Conservation (phyloP, 2,797 vertebrate genomes). For the Perodicticus potto region DNA sequence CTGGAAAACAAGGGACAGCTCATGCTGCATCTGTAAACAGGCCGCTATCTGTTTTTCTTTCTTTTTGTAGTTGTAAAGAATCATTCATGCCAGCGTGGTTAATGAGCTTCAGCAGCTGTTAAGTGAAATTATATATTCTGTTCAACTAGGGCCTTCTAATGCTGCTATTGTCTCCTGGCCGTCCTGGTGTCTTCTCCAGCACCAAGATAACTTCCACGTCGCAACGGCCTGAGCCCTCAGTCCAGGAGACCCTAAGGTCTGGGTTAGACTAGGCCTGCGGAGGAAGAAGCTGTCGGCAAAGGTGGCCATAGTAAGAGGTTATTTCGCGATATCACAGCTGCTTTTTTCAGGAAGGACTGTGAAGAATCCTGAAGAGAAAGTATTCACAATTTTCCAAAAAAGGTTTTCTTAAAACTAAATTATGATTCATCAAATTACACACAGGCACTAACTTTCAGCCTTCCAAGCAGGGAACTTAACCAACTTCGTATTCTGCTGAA, state of each 20-base stretch:
- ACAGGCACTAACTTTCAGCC: constrained; percentile 19
- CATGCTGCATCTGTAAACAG: constrained; percentile 77
- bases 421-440: neutral
- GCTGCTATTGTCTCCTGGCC: constrained; percentile 63
- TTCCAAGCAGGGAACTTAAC: constrained; percentile 12
- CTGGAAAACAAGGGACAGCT: constrained; percentile 66
- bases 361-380: neutral
- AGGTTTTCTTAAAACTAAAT: constrained; percentile 35
- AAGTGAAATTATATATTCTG: constrained; percentile 76
- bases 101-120: constrained; percentile 82
- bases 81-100: constrained; percentile 78
- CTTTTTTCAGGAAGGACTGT: constrained; percentile 37
- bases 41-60: constrained; percentile 68
- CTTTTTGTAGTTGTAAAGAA: constrained; percentile 73
- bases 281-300: constrained; percentile 29
- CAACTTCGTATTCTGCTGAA: neutral
- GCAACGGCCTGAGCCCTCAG: constrained; percentile 6
- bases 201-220: constrained; percentile 7
- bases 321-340: constrained; percentile 58
- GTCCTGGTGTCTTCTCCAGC: constrained; percentile 63
- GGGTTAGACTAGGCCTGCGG: neutral
- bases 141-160: constrained; percentile 58
- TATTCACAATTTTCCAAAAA: constrained; percentile 43
- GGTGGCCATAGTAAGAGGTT: neutral
- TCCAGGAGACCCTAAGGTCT: neutral